Evolutionary conservation across 2,113 vertebrate genomes (phyloP), one percentile per base, ranked within the genome.

Genomic region (Siniperca chuatsi): DNA sequence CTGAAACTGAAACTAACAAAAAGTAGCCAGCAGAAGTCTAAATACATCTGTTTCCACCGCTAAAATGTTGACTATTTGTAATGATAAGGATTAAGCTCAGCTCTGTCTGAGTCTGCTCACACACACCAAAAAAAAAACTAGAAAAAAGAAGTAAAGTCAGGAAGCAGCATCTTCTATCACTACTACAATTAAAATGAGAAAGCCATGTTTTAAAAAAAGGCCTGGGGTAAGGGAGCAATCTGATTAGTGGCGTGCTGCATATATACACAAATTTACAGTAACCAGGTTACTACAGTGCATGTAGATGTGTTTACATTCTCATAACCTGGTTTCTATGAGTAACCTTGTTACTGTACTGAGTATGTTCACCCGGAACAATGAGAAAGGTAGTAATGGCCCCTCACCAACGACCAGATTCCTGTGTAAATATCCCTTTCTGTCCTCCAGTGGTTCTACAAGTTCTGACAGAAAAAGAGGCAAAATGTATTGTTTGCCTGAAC

Each of bases 381-480:
- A 72, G 13, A 71, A 71, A 48, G 33, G 52, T 42, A 74, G 20
- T 48, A 74, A 55, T 72, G 35, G 60, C 18, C 11, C 4, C 10
- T 35, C 40, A 73, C 21, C 35, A 67, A 67, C 67, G 16, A 55
- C 6, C 21, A 66, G 0, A 57, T 48, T 29, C 52, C 57, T 25
- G 40, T 40, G 46, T 52, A 80, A 60, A 58, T 58, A 11, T 73
- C 66, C 60, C 29, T 9, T 18, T 79, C 29, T 73, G 40, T 42
- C 25, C 11, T 37, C 44, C 33, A 61, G n/a, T 64, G 35, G 20
- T 44, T 72, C 69, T 8, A 55, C 18, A 29, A 21, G 11, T 18
- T 60, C 25, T 37, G 29, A 70, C 10, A 18, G 23, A 25, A 40
- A 40, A 25, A 58, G 62, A 46, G 46, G 35, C 35, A 37, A 29